Conservation (phyloP, 2,797 vertebrate genomes). For the Pterois miles region DNA sequence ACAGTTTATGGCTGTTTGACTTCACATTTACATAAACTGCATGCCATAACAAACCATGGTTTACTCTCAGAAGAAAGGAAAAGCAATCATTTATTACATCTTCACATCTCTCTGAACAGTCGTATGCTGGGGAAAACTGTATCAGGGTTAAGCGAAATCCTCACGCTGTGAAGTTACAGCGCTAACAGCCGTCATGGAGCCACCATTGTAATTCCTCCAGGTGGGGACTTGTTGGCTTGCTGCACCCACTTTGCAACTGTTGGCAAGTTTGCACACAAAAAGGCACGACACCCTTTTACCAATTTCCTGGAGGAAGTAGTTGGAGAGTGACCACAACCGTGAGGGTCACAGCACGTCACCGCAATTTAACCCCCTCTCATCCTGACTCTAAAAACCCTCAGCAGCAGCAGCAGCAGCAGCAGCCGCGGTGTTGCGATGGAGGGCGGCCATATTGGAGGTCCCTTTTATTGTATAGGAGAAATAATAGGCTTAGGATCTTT, state of each 20-base stretch:
- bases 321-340: conserved; percentile 61
- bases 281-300: conserved; percentile 38
- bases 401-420: conserved; percentile 3
- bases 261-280: conserved; percentile 36
- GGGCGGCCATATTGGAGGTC: conserved; percentile 73
- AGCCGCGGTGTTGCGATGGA: conserved; percentile 45
- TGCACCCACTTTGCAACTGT: conserved; percentile 18
- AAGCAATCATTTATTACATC: conserved; percentile 1
- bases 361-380: conserved; percentile 48
- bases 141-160: neutral
- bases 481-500: conserved; percentile 85
- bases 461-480: conserved; percentile 77
- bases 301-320: conserved; percentile 54
- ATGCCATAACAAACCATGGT: conserved; percentile 15
- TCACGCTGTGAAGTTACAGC: conserved; percentile 1
- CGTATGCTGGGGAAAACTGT: neutral
- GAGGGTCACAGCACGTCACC: conserved; percentile 40
- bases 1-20: conserved; percentile 48
- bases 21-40: conserved; percentile 47
- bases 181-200: neutral
- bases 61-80: conserved; percentile 12
- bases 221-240: conserved; percentile 47
- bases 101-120: neutral
- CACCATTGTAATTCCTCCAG: conserved; percentile 46
- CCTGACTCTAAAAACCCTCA: conserved; percentile 30